Base-by-base conservation (phyloP, 2,888 invertebrate species). In the Euproctis similis region DNA sequence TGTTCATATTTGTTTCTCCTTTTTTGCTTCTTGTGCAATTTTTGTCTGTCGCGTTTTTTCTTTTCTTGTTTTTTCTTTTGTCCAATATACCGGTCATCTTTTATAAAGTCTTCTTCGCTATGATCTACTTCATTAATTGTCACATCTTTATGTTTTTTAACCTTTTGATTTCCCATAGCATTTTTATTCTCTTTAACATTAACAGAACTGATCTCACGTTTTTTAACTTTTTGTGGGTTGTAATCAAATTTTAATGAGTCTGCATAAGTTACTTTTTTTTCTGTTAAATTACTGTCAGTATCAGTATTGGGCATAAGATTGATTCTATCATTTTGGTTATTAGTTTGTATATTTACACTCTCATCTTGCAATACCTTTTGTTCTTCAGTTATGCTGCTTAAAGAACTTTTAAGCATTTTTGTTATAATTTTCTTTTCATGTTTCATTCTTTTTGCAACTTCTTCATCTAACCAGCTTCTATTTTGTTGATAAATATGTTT, bases 101-200 rank as follows among this genome's bases (percentile, higher is more conserved):
- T 82, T 44, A 57, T 61, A 6, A 78, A 40, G 31, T 75, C 74
- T 24, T 74, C 72, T 19, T 81, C 77, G 52, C 71, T 75, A n/a
- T 55, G 26, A 12, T 27, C 27, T 7, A 51, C 45, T 10, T 63
- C 56, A 29, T 46, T 44, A 28, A 45, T 39, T 20, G 45, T 21
- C 5, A 36, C 36, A 26, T 62, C 58, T 26, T 39, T 31, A 29
- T 34, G 38, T 42, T 52, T 59, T 33, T 42, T 52, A 19, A 34
- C 32, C 34, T 47, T 62, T 35, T 45, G 61, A 32, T 42, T 31
- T 2, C 10, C 11, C 6, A 4, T 21, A 11, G 9, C 4, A 24
- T 50, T 46, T 39, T 87, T 88, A 72, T 85, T 86, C n/a, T 80
- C 77, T 21, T 82, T 51, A n/a, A 85, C 17, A 17, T 31, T 42